Base-by-base conservation (phyloP, 2,888 invertebrate species). In the Uropetala carovei region DNA sequence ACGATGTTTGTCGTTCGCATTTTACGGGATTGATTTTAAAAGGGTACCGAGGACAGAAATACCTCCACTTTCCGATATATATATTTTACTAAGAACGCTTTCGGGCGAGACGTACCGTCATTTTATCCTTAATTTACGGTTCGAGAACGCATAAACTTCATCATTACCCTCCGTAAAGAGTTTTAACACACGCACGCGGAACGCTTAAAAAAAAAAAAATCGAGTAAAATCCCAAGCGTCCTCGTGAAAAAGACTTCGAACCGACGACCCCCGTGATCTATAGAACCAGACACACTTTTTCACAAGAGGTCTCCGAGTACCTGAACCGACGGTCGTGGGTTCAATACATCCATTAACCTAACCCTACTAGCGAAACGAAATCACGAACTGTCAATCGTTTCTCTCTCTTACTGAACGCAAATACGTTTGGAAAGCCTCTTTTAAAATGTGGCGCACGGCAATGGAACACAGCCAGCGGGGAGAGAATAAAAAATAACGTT, bases 321-420 rank as follows among this genome's bases (percentile, higher is more conserved):
- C 68, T 68, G 68, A 68, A 68, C 68, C 68, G 68, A 68, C 22
- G 22, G 68, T 68, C 68, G 68, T 68, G 68, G 68, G 68, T 68
- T 68, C 68, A 68, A 68, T 68, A 68, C 68, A 68, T 68, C 68
- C 68, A 68, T 68, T 68, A n/a, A 68, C 18, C 18, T 68, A 18
- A 68, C 68, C 18, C 68, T 22, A 68, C 68, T 22, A 22, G 3
- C 68, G n/a, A 8, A 8, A n/a, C 68, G 18, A 68, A 68, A 68
- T 68, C 68, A 68, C 68, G 68, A 68, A n/a, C 68, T 68, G 68
- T 22, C 68, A 68, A 68, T 68, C 68, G 68, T 22, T n/a, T n/a
- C 22, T 68, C 68, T n/a, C n/a, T 68, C 68, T 68, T 68, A 68
- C n/a, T n/a, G 68, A 68, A n/a, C 18, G 68, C n/a, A 68, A 68